Base-by-base conservation (phyloP, 2,113 vertebrate species). In the Setophaga kirtlandii region DNA sequence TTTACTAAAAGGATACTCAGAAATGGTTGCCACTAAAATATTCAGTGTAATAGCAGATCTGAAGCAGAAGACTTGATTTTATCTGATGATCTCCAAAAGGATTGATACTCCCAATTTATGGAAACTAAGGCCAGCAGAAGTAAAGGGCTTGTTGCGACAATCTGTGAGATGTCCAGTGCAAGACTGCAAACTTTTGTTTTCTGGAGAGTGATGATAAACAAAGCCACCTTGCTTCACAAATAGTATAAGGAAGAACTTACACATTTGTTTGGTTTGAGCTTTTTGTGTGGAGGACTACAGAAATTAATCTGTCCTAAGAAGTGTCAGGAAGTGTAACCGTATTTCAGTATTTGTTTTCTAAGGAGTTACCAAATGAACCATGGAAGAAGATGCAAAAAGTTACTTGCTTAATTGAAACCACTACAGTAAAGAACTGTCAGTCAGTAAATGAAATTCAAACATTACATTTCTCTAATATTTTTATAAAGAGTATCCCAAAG, bases 341-440 rank as follows among this genome's bases (percentile, higher is more conserved):
- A 81, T 37, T 92, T 77, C 56, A 52, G 12, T 56, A 62, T 56
- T 81, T 76, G 27, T 67, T 89, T 92, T 59, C 64, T 60, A 87
- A 62, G 21, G 22, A 80, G 41, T 64, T 80, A 69, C 15, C 23
- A 59, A 69, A 17, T 22, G 3, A 87, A 13, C 9, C 31, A 86
- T 20, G 37, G 33, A 90, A 55, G 18, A 65, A 67, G 35, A 81
- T 8, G 49, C 12, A 71, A 65, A 89, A 80, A 83, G 90, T 70
- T 22, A 90, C 33, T 10, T 67, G 23, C 83, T 55, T 58, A 79
- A 65, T 14, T 90, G 59, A 74, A 94, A 84, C 18, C 12, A 17
- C 53, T 62, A 35, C 10, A 78, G 35, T 76, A 93, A 95, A 78
- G 47, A 87, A 83, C 4, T 65, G 12, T 33, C 75, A 69, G 77